Evolutionary conservation across 2,113 vertebrate genomes (phyloP).

Genomic region (Azemiops feae): DNA sequence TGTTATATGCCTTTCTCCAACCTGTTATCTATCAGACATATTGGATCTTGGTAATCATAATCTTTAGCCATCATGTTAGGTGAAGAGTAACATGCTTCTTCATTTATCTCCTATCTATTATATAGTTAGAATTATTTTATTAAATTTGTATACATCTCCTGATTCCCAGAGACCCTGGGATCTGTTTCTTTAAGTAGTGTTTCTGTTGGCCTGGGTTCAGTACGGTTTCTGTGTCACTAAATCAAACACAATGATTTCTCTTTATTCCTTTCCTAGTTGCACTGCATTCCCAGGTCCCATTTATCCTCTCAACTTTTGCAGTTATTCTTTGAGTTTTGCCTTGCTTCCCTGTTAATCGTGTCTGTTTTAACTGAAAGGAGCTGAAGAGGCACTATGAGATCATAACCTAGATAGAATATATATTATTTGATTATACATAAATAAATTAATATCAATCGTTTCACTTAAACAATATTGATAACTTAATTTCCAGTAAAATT

Average conservation of each 20-base stretch:
- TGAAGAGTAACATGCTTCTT: not conserved
- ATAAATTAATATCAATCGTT: not conserved
- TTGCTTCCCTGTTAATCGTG: not conserved
- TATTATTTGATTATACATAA: not conserved
- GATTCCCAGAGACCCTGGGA: not conserved
- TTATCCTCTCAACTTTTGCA: too few species aligned
- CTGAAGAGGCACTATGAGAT: not conserved
- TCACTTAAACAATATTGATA: not conserved
- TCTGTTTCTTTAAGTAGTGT: not conserved
- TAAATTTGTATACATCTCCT: not conserved
- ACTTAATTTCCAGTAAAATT: not conserved
- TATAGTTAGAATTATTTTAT: not conserved
- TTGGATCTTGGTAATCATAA: not conserved
- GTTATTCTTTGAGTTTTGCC: not conserved
- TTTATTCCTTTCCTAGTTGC: not conserved
- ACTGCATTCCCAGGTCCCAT: not conserved
- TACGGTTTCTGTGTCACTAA: not conserved
- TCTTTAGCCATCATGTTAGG: not conserved
- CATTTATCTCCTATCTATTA: not conserved
- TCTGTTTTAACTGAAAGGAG: not conserved
- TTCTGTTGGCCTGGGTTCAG: not conserved
- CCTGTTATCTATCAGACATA: not conserved
- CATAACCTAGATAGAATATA: not conserved
- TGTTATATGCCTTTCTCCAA: not conserved
- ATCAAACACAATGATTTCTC: not conserved